Evolutionary conservation across 2,888 invertebrate species (phyloP).

Genomic region (Nemurella pictetii): DNA sequence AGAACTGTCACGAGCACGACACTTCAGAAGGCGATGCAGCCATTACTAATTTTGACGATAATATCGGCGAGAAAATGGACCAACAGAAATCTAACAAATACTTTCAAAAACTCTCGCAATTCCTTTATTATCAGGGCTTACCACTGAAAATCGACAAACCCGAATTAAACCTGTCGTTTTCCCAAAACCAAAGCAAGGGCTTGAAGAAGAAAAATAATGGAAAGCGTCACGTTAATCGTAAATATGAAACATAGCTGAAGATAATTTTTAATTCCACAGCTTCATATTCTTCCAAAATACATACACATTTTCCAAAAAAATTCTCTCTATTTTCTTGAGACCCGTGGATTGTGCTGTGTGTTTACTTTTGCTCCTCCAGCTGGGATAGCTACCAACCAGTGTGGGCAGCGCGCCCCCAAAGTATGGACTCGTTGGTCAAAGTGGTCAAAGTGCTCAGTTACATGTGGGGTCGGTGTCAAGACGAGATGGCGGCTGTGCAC

Average conservation of each 20-base stretch:
- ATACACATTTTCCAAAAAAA: no score
- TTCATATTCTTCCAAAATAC: no score
- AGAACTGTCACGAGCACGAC: neutral
- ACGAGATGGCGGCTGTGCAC: neutral
- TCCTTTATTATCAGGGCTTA: neutral
- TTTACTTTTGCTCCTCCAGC: neutral
- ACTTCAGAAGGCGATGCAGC: neutral
- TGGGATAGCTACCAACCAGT: neutral
- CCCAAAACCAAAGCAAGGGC: neutral
- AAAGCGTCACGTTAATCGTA: neutral
- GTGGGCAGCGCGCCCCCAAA: neutral
- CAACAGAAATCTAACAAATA: neutral
- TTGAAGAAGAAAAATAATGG: neutral
- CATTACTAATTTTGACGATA: slow-evolving; percentile 8
- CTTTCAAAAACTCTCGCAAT: neutral
- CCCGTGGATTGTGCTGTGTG: neutral
- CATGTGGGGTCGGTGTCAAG: neutral
- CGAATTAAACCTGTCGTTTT: neutral
- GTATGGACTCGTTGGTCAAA: neutral
- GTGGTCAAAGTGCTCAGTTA: neutral
- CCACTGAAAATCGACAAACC: neutral
- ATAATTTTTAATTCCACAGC: no score
- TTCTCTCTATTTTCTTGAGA: no score
- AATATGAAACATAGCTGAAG: neutral
- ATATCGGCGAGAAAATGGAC: slow-evolving; percentile 13